A percentile compares a stretch with the other conserved stretches of the same genome.
phyloP scores from a whole-genome alignment of 2,888 invertebrate species.

The Labia minor region DNA sequence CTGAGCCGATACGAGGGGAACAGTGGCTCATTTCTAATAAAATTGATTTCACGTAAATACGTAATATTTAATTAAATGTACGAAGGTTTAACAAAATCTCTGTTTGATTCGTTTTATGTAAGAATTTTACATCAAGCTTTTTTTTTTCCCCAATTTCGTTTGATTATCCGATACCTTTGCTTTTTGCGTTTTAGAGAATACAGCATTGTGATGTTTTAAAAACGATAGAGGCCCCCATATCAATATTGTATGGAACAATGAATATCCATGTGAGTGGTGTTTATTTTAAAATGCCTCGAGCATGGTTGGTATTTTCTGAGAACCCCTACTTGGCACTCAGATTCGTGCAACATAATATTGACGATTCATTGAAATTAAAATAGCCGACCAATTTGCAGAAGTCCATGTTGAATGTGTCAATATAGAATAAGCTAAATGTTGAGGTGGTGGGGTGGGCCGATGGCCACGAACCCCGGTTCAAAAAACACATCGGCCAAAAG shows the following conservation, averaged over 20 bases:
- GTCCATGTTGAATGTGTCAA: background rate
- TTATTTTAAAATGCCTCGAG: background rate
- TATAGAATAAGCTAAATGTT: background rate
- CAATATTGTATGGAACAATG: background rate
- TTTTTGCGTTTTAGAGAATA: background rate
- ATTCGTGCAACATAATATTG: background rate
- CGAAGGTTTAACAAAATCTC: background rate
- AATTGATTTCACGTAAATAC: constrained; percentile 8
- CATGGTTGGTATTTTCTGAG: background rate
- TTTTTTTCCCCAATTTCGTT: constrained; percentile 13
- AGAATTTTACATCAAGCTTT: background rate
- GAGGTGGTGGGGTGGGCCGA: too few species aligned
- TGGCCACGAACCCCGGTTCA: too few species aligned
- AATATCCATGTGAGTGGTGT: constrained; percentile 1
- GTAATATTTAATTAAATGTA: constrained; percentile 9
- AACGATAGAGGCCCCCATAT: background rate
- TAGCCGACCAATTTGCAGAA: background rate
- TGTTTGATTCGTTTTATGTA: constrained; percentile 8
- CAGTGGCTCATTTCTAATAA: background rate
- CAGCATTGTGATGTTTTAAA: constrained; percentile 7
- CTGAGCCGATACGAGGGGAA: background rate
- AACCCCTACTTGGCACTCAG: background rate
- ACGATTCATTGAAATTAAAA: constrained; percentile 13
- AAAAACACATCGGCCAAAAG: too few species aligned
- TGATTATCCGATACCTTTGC: constrained; percentile 13